Conservation (phyloP, 2,113 vertebrate genomes). For the Pimephales promelas region DNA sequence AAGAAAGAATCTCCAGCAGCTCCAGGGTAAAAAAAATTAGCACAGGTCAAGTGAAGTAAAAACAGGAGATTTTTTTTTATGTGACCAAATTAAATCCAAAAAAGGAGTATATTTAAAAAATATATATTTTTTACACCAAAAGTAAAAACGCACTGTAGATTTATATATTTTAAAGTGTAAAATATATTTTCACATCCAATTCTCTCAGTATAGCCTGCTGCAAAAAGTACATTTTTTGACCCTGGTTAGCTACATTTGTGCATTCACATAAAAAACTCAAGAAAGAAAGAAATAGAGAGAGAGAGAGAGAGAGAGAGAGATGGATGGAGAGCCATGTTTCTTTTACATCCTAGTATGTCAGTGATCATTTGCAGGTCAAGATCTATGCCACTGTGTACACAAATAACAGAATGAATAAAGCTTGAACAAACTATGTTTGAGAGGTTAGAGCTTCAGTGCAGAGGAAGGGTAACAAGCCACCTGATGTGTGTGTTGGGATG, state of each 20-base stretch:
- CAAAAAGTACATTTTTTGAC: too few species aligned
- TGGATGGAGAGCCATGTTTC: neutral
- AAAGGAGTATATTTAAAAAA: too few species aligned
- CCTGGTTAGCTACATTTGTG: neutral
- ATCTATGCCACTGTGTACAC: neutral
- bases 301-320: neutral
- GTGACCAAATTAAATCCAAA: neutral
- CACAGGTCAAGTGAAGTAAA: neutral
- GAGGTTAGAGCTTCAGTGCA: conserved; percentile 11
- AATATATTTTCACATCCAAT: neutral
- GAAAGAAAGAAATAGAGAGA: neutral
- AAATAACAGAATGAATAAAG: neutral
- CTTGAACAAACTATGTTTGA: conserved; percentile 14
- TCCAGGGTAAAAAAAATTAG: neutral
- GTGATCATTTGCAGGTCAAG: neutral
- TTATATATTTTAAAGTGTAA: too few species aligned
- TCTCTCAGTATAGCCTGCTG: neutral
- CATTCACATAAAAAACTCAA: neutral
- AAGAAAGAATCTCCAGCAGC: neutral
- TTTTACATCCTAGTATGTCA: neutral
- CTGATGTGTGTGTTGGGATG: conserved; percentile 31
- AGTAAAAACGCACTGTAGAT: too few species aligned
- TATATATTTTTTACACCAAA: too few species aligned
- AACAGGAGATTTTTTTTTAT: neutral
- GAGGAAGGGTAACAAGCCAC: conserved; percentile 14